phyloP scores from a whole-genome alignment of 2,888 invertebrate genomes.

The Theodoxus fluviatilis region DNA sequence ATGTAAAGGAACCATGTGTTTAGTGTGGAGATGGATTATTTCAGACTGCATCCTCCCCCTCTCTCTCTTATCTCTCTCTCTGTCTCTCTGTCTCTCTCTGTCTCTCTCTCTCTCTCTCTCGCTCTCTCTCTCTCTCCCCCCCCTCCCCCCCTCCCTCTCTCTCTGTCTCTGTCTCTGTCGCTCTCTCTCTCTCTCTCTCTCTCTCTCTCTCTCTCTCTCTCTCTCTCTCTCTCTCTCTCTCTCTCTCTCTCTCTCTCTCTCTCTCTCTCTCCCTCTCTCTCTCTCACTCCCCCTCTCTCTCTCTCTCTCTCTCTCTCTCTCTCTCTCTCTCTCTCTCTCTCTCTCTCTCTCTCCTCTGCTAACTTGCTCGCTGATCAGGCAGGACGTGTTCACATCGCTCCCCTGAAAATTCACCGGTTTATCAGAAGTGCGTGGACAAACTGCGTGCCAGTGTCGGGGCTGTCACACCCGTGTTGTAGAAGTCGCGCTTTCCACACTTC shows the following conservation, averaged over 20 bases:
- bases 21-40: too few relatives aligned
- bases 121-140: not conserved
- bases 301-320: not conserved
- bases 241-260: slow-evolving; percentile 1
- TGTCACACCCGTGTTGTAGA: too few relatives aligned
- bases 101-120: not conserved
- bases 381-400: too few relatives aligned
- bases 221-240: slow-evolving; percentile 6
- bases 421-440: too few relatives aligned
- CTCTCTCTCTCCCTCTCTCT: not conserved
- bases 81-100: slow-evolving; percentile 2
- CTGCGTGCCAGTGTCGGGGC: too few relatives aligned
- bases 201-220: slow-evolving; percentile 10
- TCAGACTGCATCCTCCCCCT: not conserved
- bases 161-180: not conserved
- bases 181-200: not conserved
- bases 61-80: not conserved
- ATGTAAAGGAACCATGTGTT: too few relatives aligned
- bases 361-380: too few relatives aligned
- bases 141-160: not conserved
- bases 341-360: too few relatives aligned
- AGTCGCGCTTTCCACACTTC: too few relatives aligned
- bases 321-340: too few relatives aligned
- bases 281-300: slow-evolving; percentile 1
- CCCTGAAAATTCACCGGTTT: too few relatives aligned